phyloP scores from a whole-genome alignment of 2,797 vertebrate genomes.

The Lophius americanus region DNA sequence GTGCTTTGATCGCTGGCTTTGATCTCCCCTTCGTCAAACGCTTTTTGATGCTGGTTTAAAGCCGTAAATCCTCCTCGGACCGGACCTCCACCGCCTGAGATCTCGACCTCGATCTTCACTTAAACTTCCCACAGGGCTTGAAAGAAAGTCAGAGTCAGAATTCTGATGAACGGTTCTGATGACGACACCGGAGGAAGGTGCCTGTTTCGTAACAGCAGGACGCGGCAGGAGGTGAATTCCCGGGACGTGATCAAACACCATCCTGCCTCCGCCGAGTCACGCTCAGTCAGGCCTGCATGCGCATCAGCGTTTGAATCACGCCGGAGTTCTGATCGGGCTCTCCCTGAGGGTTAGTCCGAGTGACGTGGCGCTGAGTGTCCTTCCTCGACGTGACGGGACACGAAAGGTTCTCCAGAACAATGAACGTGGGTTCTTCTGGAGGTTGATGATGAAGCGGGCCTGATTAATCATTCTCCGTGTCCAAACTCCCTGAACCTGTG shows the following conservation, averaged over 20 bases:
- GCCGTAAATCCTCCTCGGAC: slow-evolving; percentile 32
- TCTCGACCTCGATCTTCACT: slow-evolving; percentile 22
- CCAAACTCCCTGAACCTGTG: too few relatives aligned
- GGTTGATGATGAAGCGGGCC: slow-evolving; percentile 10
- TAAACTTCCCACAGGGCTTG: slow-evolving; percentile 38
- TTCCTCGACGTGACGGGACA: slow-evolving; percentile 45
- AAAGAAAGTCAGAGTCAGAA: slow-evolving; percentile 36
- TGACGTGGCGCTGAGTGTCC: slow-evolving; percentile 43
- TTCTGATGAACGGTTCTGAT: slow-evolving; percentile 3
- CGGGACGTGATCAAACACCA: slow-evolving; percentile 46
- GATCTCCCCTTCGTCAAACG: slow-evolving; percentile 36
- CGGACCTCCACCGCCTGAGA: slow-evolving; percentile 15
- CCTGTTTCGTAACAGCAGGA: slow-evolving; percentile 52
- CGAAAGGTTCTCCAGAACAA: background rate
- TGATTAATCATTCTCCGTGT: slow-evolving; percentile 4
- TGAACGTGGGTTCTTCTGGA: background rate
- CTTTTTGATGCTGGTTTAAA: slow-evolving; percentile 49
- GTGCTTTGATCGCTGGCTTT: slow-evolving; percentile 35
- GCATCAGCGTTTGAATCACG: slow-evolving; percentile 17
- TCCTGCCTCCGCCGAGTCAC: slow-evolving; percentile 4
- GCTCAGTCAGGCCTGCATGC: slow-evolving; percentile 48
- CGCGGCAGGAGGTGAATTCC: slow-evolving; percentile 55
- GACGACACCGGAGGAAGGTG: background rate
- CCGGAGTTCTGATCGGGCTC: slow-evolving; percentile 38
- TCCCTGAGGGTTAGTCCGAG: background rate